A percentile compares a stretch with the other conserved stretches of the same genome.
phyloP scores from a whole-genome alignment of 1,140 invertebrate species.

The Chionoecetes opilio region DNA sequence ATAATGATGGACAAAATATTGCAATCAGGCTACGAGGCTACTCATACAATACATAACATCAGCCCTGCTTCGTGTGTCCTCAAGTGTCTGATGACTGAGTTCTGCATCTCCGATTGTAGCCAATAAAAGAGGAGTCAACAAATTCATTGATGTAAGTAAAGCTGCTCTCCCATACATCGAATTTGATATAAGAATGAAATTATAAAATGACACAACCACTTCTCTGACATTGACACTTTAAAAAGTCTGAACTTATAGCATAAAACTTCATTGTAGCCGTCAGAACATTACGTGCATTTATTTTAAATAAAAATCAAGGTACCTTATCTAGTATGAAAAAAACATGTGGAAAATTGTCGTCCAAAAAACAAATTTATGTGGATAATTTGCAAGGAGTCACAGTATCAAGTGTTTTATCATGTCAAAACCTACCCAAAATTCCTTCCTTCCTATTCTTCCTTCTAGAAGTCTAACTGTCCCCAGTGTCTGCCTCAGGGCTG shows the following conservation, averaged over 20 bases:
- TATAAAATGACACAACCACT: not conserved
- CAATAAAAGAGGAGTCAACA: not conserved
- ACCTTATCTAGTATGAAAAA: not conserved
- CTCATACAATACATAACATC: slow-evolving; percentile 72
- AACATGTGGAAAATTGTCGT: not conserved
- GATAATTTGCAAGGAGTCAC: not conserved
- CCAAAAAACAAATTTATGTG: not conserved
- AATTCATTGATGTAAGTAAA: not conserved
- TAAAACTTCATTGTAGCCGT: not conserved
- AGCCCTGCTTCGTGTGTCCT: slow-evolving; percentile 69
- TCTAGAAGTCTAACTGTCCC: not conserved
- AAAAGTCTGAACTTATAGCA: not conserved
- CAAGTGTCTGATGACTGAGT: slow-evolving; percentile 47
- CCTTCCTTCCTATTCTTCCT: not conserved
- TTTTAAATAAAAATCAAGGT: not conserved
- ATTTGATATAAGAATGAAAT: not conserved
- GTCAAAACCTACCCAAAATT: not conserved
- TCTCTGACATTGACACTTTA: not conserved
- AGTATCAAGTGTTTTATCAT: slow-evolving; percentile 9
- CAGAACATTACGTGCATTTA: not conserved
- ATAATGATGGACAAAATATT: slow-evolving; percentile 75
- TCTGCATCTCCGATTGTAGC: slow-evolving; percentile 34
- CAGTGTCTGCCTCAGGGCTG: slow-evolving; percentile 62
- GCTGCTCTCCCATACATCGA: not conserved
- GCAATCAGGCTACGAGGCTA: slow-evolving; percentile 77